Evolutionary conservation across 2,888 invertebrate genomes (phyloP), one percentile per base, ranked within the genome.

Genomic region (Eueremaeus valkanovi): DNA sequence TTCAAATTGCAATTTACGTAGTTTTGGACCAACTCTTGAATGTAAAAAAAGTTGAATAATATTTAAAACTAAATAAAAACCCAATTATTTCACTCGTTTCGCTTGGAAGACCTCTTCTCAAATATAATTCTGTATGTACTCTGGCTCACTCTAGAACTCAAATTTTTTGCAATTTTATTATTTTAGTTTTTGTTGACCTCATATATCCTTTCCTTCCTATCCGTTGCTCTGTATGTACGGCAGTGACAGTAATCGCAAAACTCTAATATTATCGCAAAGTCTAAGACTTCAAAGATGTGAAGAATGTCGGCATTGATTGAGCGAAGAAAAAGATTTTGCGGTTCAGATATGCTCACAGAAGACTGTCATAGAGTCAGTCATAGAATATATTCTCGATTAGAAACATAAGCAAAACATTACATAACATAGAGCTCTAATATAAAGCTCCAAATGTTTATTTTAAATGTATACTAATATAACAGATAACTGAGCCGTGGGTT

Each of bases 301-400:
- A 55, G 68, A 68, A 68, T 68, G 68, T 68, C 68, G 66, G 66
- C 66, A 66, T 40, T 68, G 3, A n/a, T 6, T 68, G 63, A 24
- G n/a, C 33, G 55, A 55, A 27, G 55, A 55, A 3, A 6, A 68
- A 40, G n/a, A n/a, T n/a, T 36, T 68, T 68, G 68, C 11, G 68
- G 68, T 40, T 68, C 68, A 68, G 36, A 68, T 68, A 24, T 40
- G 42, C 16, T 68, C 68, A 16, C 61, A 61, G 29, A 61, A 6
- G 31, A 9, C 31, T 58, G 1, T 40, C 36, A 68, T n/a, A n/a
- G n/a, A n/a, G n/a, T n/a, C n/a, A n/a, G n/a, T n/a, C n/a, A n/a
- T n/a, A n/a, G n/a, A n/a, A n/a, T n/a, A n/a, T n/a, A n/a, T n/a
- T n/a, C n/a, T n/a, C n/a, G n/a, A n/a, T 68, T 68, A 40, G 11